Evolutionary conservation across 2,888 invertebrate genomes (phyloP).

Genomic region (Teleiodes luculella): DNA sequence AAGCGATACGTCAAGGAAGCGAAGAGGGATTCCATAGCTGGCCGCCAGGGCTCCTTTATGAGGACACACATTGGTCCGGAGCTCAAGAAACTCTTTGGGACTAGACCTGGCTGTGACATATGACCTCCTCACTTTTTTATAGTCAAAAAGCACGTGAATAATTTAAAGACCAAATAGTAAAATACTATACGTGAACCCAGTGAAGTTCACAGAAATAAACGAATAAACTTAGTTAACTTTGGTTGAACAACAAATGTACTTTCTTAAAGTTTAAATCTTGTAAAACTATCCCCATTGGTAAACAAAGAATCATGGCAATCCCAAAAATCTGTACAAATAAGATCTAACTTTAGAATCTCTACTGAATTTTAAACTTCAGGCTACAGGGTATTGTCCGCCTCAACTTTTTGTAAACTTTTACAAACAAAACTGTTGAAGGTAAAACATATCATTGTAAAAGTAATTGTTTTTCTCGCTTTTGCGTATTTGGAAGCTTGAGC

Average conservation of each 20-base stretch:
- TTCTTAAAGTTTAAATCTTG: too few species aligned
- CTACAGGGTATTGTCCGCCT: slow-evolving; percentile 50
- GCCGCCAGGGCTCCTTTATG: slow-evolving; percentile 87
- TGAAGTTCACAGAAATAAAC: too few species aligned
- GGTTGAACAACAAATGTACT: too few species aligned
- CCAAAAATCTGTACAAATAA: slow-evolving; percentile 1
- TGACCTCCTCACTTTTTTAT: slow-evolving; percentile 58
- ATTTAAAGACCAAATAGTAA: too few species aligned
- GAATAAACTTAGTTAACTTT: too few species aligned
- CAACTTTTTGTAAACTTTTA: slow-evolving; percentile 36
- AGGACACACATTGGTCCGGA: slow-evolving; percentile 90
- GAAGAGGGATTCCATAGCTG: slow-evolving; percentile 85
- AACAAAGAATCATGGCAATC: too few species aligned
- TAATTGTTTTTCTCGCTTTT: not conserved
- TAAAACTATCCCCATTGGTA: too few species aligned
- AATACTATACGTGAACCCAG: too few species aligned
- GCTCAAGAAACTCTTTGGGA: slow-evolving; percentile 90
- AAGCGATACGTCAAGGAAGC: slow-evolving; percentile 89
- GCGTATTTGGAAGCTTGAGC: too few species aligned
- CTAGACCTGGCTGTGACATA: slow-evolving; percentile 88
- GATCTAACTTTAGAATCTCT: not conserved
- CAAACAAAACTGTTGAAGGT: slow-evolving; percentile 30
- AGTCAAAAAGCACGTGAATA: too few species aligned
- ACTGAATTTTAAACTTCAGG: slow-evolving; percentile 12
- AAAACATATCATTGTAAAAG: slow-evolving; percentile 52